phyloP scores from a whole-genome alignment of 2,797 vertebrate genomes.

The Botia kubotai region DNA sequence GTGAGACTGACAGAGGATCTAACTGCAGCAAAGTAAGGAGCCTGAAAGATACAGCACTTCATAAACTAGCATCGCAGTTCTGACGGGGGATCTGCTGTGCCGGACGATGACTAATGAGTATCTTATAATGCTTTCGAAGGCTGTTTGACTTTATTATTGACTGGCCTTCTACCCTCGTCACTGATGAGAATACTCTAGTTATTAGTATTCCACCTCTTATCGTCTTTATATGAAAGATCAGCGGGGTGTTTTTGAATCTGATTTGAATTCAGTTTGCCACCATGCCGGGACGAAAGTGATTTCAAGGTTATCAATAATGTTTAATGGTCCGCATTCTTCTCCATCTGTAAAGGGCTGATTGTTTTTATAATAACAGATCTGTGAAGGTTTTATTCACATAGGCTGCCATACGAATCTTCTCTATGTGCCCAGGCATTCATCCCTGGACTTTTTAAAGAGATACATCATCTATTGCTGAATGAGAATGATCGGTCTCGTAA shows the following conservation, averaged over 20 bases:
- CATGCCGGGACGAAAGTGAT: constrained; percentile 46
- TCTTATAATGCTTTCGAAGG: constrained; percentile 47
- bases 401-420: neutral
- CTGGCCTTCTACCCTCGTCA: constrained; percentile 28
- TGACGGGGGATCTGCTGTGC: constrained; percentile 21
- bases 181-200: constrained; percentile 33
- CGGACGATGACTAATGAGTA: constrained; percentile 44
- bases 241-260: constrained; percentile 49
- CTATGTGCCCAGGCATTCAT: neutral
- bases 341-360: constrained; percentile 47
- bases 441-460: constrained; percentile 29
- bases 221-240: constrained; percentile 39
- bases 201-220: constrained; percentile 50
- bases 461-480: constrained; percentile 51
- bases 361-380: constrained; percentile 27
- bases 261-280: constrained; percentile 59
- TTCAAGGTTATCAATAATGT: constrained; percentile 58
- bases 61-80: neutral
- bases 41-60: neutral
- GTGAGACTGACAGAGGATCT: constrained; percentile 2
- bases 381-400: constrained; percentile 12
- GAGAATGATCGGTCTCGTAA: constrained; percentile 52
- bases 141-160: constrained; percentile 41
- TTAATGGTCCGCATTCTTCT: constrained; percentile 45
- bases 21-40: constrained; percentile 16